Evolutionary conservation across 1,140 invertebrate species (phyloP).

Genomic region (Euglossa dilemma): DNA sequence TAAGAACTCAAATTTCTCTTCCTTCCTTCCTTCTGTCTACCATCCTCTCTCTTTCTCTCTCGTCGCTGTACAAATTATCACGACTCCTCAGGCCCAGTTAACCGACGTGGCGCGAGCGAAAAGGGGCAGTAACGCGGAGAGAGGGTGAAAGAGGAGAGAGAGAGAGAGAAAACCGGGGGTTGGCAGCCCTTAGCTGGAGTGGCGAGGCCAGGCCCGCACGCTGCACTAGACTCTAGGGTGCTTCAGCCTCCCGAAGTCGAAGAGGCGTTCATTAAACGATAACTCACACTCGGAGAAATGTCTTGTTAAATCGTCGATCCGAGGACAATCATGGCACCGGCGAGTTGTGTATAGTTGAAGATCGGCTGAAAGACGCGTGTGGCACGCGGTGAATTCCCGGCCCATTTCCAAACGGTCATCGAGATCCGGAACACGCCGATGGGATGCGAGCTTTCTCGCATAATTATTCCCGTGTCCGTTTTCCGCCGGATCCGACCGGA

Average conservation of each 20-base stretch:
- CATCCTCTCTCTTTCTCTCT: slow-evolving; percentile 6
- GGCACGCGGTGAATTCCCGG: slow-evolving; percentile 29
- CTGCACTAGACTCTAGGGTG: slow-evolving; percentile 75
- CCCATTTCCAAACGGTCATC: slow-evolving; percentile 27
- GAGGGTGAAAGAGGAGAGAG: neutral
- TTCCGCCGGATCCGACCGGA: neutral
- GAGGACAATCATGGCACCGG: slow-evolving; percentile 57
- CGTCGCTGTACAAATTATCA: slow-evolving; percentile 74
- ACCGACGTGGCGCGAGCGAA: slow-evolving; percentile 41
- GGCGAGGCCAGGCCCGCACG: slow-evolving; percentile 67
- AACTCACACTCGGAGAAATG: slow-evolving; percentile 72
- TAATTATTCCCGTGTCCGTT: slow-evolving; percentile 37
- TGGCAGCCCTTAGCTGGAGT: slow-evolving; percentile 75
- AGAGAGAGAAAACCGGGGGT: slow-evolving; percentile 47
- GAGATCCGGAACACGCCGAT: neutral
- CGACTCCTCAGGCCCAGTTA: slow-evolving; percentile 68
- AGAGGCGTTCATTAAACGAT: slow-evolving; percentile 79
- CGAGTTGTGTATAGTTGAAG: slow-evolving; percentile 29
- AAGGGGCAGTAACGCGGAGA: slow-evolving; percentile 4
- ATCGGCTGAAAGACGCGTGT: slow-evolving; percentile 35
- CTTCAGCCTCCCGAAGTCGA: slow-evolving; percentile 70
- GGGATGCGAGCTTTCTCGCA: slow-evolving; percentile 8
- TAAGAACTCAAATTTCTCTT: slow-evolving; percentile 67
- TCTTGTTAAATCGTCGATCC: slow-evolving; percentile 70
- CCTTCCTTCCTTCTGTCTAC: slow-evolving; percentile 14